A percentile compares a stretch with the other conserved stretches of the same genome.
phyloP scores from a whole-genome alignment of 1,140 invertebrate species.

The Copidosoma floridanum region DNA sequence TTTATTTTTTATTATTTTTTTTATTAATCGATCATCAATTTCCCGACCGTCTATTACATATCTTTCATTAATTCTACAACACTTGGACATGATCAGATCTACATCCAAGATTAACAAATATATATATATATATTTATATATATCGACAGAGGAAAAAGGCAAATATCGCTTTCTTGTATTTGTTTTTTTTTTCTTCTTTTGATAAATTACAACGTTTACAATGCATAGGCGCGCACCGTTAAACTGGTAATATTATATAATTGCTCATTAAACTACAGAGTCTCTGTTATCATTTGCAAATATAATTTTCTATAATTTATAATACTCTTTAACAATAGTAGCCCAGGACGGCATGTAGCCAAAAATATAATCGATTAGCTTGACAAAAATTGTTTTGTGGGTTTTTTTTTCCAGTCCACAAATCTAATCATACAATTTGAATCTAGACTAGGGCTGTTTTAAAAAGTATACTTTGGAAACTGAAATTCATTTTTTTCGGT shows the following conservation, averaged over 20 bases:
- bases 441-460: conserved; percentile 21
- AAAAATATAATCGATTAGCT: conserved; percentile 29
- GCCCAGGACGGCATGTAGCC: conserved; percentile 28
- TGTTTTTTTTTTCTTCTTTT: no score
- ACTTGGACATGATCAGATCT: conserved; percentile 22
- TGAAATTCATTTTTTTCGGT: not conserved
- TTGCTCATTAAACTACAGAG: conserved; percentile 22
- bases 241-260: conserved; percentile 26
- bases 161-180: conserved; percentile 26
- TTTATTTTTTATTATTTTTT: conserved; percentile 18
- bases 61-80: conserved; percentile 27
- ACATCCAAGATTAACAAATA: conserved; percentile 28
- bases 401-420: conserved; percentile 28
- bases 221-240: conserved; percentile 18
- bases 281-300: conserved; percentile 27
- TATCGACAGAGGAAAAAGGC: conserved; percentile 29
- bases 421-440: conserved; percentile 20
- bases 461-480: not conserved
- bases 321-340: conserved; percentile 29
- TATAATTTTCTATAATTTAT: conserved; percentile 30
- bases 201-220: conserved; percentile 25
- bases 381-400: no score
- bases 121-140: no score
- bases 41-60: conserved; percentile 26
- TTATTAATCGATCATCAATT: conserved; percentile 20